phyloP scores from a whole-genome alignment of 2,888 invertebrate species.

The Notodonta ziczac region DNA sequence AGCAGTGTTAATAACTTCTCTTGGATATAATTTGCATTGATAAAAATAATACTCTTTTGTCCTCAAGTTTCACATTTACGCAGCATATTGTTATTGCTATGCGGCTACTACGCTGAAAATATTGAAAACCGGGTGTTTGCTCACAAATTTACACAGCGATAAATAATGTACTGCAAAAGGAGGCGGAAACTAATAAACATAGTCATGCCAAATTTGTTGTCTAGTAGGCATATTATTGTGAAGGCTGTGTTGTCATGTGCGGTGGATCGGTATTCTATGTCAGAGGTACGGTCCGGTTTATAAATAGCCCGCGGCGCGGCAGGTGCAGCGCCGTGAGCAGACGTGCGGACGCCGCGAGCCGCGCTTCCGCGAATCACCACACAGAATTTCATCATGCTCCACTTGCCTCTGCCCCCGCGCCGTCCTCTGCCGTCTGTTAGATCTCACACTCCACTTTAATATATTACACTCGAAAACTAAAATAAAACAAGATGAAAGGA shows the following conservation, averaged over 20 bases:
- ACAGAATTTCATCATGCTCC: conserved; percentile 36
- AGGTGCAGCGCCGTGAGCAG: conserved; percentile 70
- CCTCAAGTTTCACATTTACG: too few species aligned
- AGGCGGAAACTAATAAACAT: neutral
- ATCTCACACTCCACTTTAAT: neutral
- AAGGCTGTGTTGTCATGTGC: conserved; percentile 31
- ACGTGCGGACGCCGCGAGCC: conserved; percentile 79
- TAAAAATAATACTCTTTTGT: too few species aligned
- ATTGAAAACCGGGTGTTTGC: neutral
- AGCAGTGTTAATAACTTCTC: too few species aligned
- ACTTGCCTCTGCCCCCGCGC: conserved; percentile 16
- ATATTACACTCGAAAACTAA: neutral
- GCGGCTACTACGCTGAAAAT: neutral
- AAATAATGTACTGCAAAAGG: neutral
- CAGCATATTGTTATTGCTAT: too few species aligned
- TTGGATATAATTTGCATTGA: too few species aligned
- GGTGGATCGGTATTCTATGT: conserved; percentile 60
- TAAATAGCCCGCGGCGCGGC: conserved; percentile 76
- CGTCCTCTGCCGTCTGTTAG: neutral
- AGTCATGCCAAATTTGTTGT: neutral
- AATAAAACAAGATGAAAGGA: neutral
- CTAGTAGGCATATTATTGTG: conserved; percentile 28
- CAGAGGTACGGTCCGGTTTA: conserved; percentile 73
- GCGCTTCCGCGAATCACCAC: conserved; percentile 71
- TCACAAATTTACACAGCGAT: neutral